These are phyloP conservation scores for Sebastolobus altivelis DNA, from an alignment of 2,797 vertebrate species.

Conservation along the genomic window DNA sequence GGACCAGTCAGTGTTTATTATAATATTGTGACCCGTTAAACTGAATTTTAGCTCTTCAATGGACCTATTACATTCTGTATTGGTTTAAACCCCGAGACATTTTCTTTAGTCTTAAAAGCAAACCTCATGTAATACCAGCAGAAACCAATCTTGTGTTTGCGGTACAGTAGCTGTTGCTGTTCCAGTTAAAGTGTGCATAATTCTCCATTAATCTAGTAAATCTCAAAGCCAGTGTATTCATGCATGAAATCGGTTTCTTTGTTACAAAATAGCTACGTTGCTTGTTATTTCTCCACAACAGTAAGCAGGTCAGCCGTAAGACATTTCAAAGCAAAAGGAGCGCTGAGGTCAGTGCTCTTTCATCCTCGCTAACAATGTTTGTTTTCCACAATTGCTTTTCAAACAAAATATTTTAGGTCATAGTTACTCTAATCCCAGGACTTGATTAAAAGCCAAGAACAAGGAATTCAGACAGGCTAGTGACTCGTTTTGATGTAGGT, in stretches of 20 bases:
- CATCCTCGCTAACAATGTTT: slow-evolving; percentile 30
- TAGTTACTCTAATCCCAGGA: slow-evolving; percentile 44
- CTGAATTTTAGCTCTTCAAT: slow-evolving; percentile 1
- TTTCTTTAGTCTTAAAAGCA: slow-evolving; percentile 24
- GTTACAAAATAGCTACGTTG: slow-evolving; percentile 34
- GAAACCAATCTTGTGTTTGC: slow-evolving; percentile 51
- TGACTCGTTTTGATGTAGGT: slow-evolving; percentile 54
- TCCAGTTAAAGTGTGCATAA: slow-evolving; percentile 59
- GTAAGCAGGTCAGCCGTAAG: slow-evolving; percentile 18
- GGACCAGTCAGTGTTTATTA: not conserved
- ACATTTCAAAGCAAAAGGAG: slow-evolving; percentile 32
- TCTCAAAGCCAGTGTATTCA: slow-evolving; percentile 55
- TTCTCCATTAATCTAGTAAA: slow-evolving; percentile 59
- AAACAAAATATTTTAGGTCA: slow-evolving; percentile 41
- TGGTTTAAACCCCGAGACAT: slow-evolving; percentile 16
- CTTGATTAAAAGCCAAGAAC: slow-evolving; percentile 52
- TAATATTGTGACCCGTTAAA: not conserved
- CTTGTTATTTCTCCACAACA: slow-evolving; percentile 29
- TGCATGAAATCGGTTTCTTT: slow-evolving; percentile 55
- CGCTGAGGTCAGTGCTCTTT: slow-evolving; percentile 29
- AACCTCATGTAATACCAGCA: slow-evolving; percentile 37
- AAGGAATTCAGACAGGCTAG: slow-evolving; percentile 34
- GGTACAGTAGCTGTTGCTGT: slow-evolving; percentile 61
- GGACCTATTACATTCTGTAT: slow-evolving; percentile 7
- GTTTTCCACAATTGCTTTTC: slow-evolving; percentile 37